Evolutionary conservation across 2,113 vertebrate genomes (phyloP).

Genomic region (Ornithorhynchus anatinus): DNA sequence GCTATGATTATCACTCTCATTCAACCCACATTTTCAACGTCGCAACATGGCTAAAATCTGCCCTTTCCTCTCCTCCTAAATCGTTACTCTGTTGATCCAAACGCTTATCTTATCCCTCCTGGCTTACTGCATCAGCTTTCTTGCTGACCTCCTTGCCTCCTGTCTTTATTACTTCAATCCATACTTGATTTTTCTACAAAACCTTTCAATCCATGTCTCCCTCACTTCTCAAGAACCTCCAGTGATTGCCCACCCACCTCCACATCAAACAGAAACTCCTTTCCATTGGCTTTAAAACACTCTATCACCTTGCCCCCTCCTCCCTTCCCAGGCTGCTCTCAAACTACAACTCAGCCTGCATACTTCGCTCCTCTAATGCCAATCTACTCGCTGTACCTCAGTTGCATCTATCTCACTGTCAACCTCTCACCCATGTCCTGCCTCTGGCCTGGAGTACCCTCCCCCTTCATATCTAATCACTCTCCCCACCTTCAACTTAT

Average conservation of each 20-base stretch:
- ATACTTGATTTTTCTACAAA: neutral
- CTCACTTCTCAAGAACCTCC: neutral
- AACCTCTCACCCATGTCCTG: neutral
- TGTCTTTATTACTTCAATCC: neutral
- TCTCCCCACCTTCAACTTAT: too few relatives aligned
- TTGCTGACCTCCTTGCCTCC: neutral
- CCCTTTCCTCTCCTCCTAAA: neutral
- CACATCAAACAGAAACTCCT: constrained; percentile 12
- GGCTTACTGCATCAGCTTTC: neutral
- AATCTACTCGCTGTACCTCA: neutral
- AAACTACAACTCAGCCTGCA: neutral
- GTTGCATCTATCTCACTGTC: neutral
- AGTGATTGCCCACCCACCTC: constrained; percentile 9
- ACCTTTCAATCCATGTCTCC: constrained; percentile 8
- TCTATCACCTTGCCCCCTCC: neutral
- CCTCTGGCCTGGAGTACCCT: neutral
- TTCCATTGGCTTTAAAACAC: neutral
- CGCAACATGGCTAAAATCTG: too few relatives aligned
- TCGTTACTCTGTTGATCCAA: neutral
- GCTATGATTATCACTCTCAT: too few relatives aligned
- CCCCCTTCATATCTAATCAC: too few relatives aligned
- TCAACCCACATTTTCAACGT: too few relatives aligned
- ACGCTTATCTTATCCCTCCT: neutral
- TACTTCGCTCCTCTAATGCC: neutral
- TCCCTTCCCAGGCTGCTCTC: neutral